Conservation (phyloP, 2,888 invertebrate genomes). For the Scrobipalpa atriplicella region DNA sequence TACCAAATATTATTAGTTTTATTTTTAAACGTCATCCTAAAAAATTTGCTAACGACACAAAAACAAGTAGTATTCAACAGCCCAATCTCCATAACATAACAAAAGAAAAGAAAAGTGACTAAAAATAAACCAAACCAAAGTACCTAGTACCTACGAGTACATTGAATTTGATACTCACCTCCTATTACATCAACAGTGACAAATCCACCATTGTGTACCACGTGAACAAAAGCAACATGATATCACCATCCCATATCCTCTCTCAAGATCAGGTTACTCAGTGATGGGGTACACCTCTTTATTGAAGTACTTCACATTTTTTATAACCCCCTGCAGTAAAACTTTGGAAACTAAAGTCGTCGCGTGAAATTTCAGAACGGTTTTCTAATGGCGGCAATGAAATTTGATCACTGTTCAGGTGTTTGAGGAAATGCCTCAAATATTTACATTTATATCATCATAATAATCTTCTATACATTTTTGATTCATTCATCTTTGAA, state of each 20-base stretch:
- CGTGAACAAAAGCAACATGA: slow-evolving; percentile 10
- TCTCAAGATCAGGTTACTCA: neutral
- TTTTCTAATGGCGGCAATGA: neutral
- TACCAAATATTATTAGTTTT: no score
- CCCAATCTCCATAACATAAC: neutral
- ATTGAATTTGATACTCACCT: neutral
- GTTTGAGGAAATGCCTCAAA: neutral
- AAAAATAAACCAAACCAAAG: neutral
- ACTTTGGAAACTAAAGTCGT: neutral
- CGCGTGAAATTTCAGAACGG: neutral
- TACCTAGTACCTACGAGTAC: no score
- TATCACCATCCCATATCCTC: neutral
- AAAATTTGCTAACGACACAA: no score
- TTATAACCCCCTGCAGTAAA: slow-evolving; percentile 1
- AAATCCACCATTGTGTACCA: neutral
- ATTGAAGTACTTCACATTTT: neutral
- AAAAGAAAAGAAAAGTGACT: neutral
- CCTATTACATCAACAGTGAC: slow-evolving; percentile 6
- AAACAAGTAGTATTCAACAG: no score
- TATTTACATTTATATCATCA: neutral
- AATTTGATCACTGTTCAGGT: neutral
- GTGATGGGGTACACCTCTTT: neutral
- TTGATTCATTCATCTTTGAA: no score
- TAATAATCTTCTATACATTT: no score
- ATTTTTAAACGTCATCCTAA: no score